A percentile compares a stretch with the other conserved stretches of the same genome.
These are phyloP conservation scores for Pollenia amentaria DNA, from an alignment of 2,888 invertebrate species.

Conservation along the genomic window DNA sequence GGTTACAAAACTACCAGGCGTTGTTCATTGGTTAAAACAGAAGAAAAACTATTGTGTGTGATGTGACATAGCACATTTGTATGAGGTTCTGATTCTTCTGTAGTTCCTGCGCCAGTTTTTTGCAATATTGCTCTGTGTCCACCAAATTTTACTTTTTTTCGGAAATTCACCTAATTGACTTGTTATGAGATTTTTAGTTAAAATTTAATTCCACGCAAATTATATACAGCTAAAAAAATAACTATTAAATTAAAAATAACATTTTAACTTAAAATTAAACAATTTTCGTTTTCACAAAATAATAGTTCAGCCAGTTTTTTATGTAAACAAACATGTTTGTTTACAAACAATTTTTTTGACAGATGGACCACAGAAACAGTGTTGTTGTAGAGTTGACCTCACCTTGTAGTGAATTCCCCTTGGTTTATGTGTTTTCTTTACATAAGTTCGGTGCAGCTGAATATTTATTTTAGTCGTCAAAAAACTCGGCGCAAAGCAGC, in stretches of 20 bases:
- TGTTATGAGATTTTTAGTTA: conserved; percentile 81
- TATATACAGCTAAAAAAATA: conserved; percentile 83
- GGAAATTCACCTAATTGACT: conserved; percentile 83
- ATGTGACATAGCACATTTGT: conserved; percentile 94
- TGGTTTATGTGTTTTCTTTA: too few species aligned
- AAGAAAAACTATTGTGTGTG: conserved; percentile 93
- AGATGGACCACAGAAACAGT: too few species aligned
- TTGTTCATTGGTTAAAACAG: conserved; percentile 85
- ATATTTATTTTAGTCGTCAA: too few species aligned
- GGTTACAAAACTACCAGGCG: conserved; percentile 89
- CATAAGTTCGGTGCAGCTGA: too few species aligned
- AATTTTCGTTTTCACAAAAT: too few species aligned
- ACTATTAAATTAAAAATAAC: background rate
- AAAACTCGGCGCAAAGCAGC: too few species aligned
- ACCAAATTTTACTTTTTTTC: conserved; percentile 82
- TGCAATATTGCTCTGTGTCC: conserved; percentile 82
- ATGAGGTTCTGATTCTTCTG: conserved; percentile 85
- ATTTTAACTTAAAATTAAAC: background rate
- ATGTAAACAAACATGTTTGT: too few species aligned
- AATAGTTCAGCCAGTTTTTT: too few species aligned
- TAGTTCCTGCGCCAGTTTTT: conserved; percentile 81
- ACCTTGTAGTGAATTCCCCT: too few species aligned
- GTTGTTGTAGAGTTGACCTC: too few species aligned
- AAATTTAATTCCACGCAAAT: conserved; percentile 84
- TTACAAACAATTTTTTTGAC: too few species aligned